These are phyloP conservation scores for Meteorus cinctellus DNA, from an alignment of 2,888 invertebrate species.

Conservation along the genomic window DNA sequence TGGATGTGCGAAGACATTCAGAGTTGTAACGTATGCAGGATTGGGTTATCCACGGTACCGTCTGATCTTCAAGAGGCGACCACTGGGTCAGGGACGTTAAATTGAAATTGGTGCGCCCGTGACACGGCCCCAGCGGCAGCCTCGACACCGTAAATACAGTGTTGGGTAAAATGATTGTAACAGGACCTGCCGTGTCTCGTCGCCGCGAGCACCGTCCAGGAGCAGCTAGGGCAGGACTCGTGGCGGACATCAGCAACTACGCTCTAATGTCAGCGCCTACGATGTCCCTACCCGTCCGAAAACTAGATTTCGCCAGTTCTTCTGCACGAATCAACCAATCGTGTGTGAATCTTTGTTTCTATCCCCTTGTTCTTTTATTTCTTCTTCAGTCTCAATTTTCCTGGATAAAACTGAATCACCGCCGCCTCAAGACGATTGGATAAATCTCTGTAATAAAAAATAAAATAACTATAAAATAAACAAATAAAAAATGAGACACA, in stretches of 20 bases:
- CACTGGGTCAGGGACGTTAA: constrained; percentile 46
- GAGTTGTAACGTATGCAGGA: constrained; percentile 66
- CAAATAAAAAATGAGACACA: constrained; percentile 1
- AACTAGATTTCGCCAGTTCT: constrained; percentile 43
- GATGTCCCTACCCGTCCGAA: constrained; percentile 53
- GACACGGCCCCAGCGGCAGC: constrained; percentile 46
- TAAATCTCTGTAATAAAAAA: constrained; percentile 5
- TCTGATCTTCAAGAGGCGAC: constrained; percentile 53
- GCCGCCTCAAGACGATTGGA: not conserved
- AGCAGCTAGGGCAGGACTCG: constrained; percentile 59
- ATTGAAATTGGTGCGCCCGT: constrained; percentile 45
- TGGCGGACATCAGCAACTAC: constrained; percentile 69
- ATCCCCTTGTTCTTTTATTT: constrained; percentile 15
- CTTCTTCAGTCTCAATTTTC: constrained; percentile 32
- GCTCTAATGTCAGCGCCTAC: constrained; percentile 56
- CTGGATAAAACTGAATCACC: constrained; percentile 19
- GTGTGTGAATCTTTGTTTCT: not conserved
- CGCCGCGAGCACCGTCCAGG: constrained; percentile 59
- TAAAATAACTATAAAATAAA: constrained; percentile 2
- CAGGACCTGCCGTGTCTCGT: constrained; percentile 53
- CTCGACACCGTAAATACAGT: constrained; percentile 46
- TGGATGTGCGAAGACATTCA: constrained; percentile 72
- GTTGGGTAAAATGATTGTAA: constrained; percentile 43
- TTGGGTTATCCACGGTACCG: constrained; percentile 60
- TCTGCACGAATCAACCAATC: constrained; percentile 2